Percentiles rank a stretch among this genome's conserved stretches.
These are phyloP conservation scores for Puntigrus tetrazona DNA, from an alignment of 2,113 vertebrate genomes.

Conservation along the genomic window DNA sequence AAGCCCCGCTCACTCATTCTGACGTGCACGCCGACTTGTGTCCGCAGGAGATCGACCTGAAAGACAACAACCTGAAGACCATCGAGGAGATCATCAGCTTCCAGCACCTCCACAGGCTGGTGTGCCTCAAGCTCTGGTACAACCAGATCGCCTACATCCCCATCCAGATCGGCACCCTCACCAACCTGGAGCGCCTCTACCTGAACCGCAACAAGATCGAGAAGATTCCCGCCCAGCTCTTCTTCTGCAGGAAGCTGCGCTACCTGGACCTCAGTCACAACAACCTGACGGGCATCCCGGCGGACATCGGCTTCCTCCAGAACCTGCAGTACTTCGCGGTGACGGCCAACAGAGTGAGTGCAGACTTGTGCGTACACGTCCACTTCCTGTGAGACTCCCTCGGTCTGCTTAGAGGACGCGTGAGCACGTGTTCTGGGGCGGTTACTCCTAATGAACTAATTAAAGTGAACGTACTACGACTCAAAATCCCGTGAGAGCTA, in stretches of 20 bases:
- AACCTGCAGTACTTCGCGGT: constrained; percentile 93
- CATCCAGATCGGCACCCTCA: constrained; percentile 93
- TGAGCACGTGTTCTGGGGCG: too few species aligned
- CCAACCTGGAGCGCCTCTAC: constrained; percentile 91
- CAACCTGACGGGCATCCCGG: constrained; percentile 87
- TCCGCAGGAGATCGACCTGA: constrained; percentile 95
- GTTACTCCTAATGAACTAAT: too few species aligned
- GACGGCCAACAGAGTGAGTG: constrained; percentile 91
- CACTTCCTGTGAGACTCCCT: not conserved
- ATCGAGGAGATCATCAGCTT: constrained; percentile 99
- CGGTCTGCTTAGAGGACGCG: too few species aligned
- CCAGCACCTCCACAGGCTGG: constrained; percentile 94
- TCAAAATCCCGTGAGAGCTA: too few species aligned
- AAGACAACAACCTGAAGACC: constrained; percentile 98
- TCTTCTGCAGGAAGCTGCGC: constrained; percentile 93
- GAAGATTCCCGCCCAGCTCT: constrained; percentile 92
- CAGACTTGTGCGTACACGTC: not conserved
- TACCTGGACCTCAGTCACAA: constrained; percentile 97
- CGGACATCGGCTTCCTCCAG: constrained; percentile 89
- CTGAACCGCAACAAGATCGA: constrained; percentile 98
- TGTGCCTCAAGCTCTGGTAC: constrained; percentile 97
- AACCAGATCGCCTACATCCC: constrained; percentile 99
- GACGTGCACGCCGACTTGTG: constrained; percentile 36
- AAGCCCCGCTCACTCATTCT: not conserved
- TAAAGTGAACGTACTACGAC: too few species aligned